Base-by-base conservation (phyloP, 2,113 vertebrate genomes). In the Centropus bengalensis region DNA sequence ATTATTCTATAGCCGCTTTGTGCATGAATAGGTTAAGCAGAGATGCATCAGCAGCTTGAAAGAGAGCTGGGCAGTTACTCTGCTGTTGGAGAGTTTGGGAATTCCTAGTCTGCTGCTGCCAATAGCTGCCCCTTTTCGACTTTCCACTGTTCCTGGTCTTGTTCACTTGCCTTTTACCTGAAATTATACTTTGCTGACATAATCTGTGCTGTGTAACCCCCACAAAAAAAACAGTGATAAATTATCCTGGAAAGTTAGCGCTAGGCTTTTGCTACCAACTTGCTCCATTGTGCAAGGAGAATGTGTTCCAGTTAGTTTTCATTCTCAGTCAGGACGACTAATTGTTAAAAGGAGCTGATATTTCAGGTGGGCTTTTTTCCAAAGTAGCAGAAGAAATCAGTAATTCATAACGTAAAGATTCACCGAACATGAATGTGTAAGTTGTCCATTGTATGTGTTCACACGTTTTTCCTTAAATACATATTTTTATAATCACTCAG, bases 401-500 rank as follows among this genome's bases (percentile, higher is more conserved):
- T 88, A 87, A 73, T 44, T 80, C 58, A 27, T 23, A 63, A 28
- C 14, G 5, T 23, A 36, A 44, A 8, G 28, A 55, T 69, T 74
- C 36, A 64, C 52, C 33, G 8, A 52, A 33, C 30, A 9, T 17
- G 51, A 22, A 8, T 82, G 73, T 85, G 4, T 84, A 1, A 45
- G 56, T 66, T 91, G 40, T 68, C 13, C 11, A 4, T 27, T 82
- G 12, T 27, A 3, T 28, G 20, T 15, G 3, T 32, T 88, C n/a
- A 40, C 3, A 3, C 36, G 0, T 40, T 88, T 88, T 86, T 40
- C 36, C 33, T n/a, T 56, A 66, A 80, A 80, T 42, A 8, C 4
- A 2, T 82, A 0, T 85, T 90, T 93, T 95, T 18, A 2, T 91
- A 2, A 68, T 95, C 80, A 79, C 67, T 44, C 82, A 99, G 99